Base-by-base conservation (phyloP, 2,113 vertebrate genomes). In the Anoplopoma fimbria region DNA sequence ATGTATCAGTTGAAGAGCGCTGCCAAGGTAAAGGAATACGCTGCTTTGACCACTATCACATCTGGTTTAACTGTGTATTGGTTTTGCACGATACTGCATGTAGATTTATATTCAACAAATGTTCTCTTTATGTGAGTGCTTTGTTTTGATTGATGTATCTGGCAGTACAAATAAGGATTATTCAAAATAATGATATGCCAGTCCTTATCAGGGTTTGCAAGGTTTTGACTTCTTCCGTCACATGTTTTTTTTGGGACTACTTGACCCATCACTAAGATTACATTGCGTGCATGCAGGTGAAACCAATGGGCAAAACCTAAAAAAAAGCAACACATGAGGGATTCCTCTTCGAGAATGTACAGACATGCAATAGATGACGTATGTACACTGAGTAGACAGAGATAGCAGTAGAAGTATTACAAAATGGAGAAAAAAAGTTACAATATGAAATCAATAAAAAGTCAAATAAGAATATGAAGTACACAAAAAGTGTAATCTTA, bases 1-100 rank as follows among this genome's bases (percentile, higher is more conserved):
- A 99, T 99, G 98, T 99, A 99, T 92, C 99, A 99, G 91, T 95
- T 99, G 83, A 99, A 99, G 93, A 97, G 98, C 12, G 98, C 99
- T 0, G 99, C 99, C 83, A 99, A 99, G 97, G 99, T 99, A 94
- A 82, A 76, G 53, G 25, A 45, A 36, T 4, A 27, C 15, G 47
- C 31, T 0, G 0, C 33, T 65, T 34, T 77, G 25, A 77, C 63
- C 47, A 68, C 47, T 19, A 8, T 68, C 75, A 69, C 57, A 38
- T 85, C 71, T 53, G n/a, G 42, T 74, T 76, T 4, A 71, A 7
- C 36, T 63, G 34, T 62, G n/a, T 76, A 58, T 76, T 70, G 36
- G 78, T 88, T 73, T 34, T 34, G 42, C 1, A 8, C 0, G 38
- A 75, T 9, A 33, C 34, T 19, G 27, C 55, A 23, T 63, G n/a